Conservation (phyloP, 1,140 invertebrate species). For the Cyclargus thomasi region DNA sequence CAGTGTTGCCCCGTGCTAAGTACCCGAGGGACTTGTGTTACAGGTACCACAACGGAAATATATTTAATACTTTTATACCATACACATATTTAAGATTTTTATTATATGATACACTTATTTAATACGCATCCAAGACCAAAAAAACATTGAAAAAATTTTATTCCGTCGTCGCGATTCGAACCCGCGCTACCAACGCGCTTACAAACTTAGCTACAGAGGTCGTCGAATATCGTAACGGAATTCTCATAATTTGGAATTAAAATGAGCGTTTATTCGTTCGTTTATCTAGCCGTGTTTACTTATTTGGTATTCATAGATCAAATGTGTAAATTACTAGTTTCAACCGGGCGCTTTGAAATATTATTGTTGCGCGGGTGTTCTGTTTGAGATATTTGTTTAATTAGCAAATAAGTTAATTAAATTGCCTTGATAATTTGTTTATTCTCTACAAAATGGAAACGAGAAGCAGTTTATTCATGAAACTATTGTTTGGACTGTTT, state of each 20-base stretch:
- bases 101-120: no score
- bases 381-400: slow-evolving; percentile 3
- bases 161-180: no score
- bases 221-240: neutral
- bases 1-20: no score
- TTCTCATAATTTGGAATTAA: neutral
- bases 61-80: no score
- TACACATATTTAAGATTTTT: no score
- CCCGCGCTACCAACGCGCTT: no score
- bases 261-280: neutral
- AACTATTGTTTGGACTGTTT: neutral
- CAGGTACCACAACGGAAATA: no score
- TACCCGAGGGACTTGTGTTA: no score
- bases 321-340: neutral
- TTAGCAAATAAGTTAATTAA: neutral
- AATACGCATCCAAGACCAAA: no score
- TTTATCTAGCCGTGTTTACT: neutral
- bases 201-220: neutral
- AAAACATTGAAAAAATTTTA: no score
- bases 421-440: neutral
- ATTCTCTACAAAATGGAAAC: neutral
- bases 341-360: neutral
- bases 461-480: neutral
- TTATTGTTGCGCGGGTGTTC: neutral
- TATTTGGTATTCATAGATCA: neutral